Evolutionary conservation across 1,140 invertebrate genomes (phyloP).

Genomic region (Eriosoma lanigerum): DNA sequence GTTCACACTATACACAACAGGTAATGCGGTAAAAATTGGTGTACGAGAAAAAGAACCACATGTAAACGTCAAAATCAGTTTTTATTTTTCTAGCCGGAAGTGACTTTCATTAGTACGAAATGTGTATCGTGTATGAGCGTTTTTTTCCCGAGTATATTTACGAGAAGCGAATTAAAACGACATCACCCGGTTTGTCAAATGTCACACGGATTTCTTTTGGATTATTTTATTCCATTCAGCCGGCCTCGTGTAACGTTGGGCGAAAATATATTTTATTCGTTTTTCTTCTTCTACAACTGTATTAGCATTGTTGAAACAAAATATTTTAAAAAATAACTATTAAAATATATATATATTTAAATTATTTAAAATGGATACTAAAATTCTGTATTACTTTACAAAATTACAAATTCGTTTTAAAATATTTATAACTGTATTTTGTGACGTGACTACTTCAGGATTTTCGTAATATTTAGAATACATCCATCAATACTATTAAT

Average conservation of each 20-base stretch:
- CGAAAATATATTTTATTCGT: neutral
- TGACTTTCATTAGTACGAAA: constrained; percentile 49
- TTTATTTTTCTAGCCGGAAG: constrained; percentile 14
- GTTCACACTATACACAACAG: constrained; percentile 13
- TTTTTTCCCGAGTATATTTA: constrained; percentile 22
- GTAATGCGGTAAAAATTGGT: constrained; percentile 50
- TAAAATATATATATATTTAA: no score
- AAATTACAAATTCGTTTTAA: no score
- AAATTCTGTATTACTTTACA: no score
- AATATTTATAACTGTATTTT: no score
- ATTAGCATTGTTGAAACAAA: no score
- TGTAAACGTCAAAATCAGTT: neutral
- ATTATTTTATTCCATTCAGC: neutral
- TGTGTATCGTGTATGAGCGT: constrained; percentile 23
- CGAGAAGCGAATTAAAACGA: constrained; percentile 49
- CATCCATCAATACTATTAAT: no score
- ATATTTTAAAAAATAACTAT: no score
- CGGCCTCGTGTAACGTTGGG: neutral
- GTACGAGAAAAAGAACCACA: constrained; percentile 13
- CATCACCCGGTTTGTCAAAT: constrained; percentile 42
- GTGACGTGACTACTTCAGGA: no score
- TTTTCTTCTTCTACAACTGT: neutral
- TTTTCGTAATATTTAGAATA: no score
- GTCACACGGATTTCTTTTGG: constrained; percentile 36
- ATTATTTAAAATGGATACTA: no score